Evolutionary conservation across 2,113 vertebrate species (phyloP).

Genomic region (Nesospiza acunhae): DNA sequence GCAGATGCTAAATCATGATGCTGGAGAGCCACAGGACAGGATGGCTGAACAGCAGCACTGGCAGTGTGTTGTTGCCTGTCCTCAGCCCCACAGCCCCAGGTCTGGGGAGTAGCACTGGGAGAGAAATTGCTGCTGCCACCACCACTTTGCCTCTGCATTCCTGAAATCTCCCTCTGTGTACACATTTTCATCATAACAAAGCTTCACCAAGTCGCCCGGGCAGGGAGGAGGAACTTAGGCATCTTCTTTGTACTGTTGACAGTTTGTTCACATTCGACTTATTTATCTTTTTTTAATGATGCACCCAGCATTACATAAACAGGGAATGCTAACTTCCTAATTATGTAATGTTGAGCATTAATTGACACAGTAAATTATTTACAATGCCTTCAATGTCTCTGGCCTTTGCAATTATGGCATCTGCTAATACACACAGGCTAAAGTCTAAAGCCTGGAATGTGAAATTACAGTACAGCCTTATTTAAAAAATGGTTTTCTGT

Average conservation of each 20-base stretch:
- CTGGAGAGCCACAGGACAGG: background rate
- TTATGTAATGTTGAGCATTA: background rate
- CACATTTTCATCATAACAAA: background rate
- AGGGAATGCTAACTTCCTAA: background rate
- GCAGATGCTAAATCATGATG: rapidly evolving
- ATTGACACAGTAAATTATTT: background rate
- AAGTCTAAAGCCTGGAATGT: background rate
- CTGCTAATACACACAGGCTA: background rate
- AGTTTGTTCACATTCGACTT: background rate
- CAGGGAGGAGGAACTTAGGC: background rate
- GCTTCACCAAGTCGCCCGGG: rapidly evolving
- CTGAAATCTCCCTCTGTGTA: background rate
- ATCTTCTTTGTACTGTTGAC: background rate
- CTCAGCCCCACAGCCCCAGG: background rate
- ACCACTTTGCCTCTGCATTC: background rate
- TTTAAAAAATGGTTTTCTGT: background rate
- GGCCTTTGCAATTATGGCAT: background rate
- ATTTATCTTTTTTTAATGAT: background rate
- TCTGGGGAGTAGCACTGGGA: background rate
- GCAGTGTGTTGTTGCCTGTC: rapidly evolving
- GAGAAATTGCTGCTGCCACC: background rate
- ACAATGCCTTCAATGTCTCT: background rate
- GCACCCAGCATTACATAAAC: background rate
- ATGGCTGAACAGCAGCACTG: too few species aligned
- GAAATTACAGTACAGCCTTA: background rate